Percentiles rank a stretch among this genome's conserved stretches.
Conservation (phyloP, 2,888 invertebrate genomes). For the Hydropsyche betteni region DNA sequence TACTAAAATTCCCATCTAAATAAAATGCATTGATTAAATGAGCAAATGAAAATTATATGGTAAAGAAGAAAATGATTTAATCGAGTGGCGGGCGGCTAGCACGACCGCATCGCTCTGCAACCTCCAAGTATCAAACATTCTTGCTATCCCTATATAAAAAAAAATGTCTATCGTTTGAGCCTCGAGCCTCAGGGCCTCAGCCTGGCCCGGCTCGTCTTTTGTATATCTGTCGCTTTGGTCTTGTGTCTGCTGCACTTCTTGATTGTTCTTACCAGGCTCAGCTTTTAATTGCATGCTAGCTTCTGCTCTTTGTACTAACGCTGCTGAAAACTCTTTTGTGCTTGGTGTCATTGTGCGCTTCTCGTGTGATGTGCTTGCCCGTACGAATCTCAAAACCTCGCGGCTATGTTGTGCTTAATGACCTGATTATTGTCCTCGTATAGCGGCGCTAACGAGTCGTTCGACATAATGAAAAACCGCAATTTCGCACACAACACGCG, state of each 20-base stretch:
- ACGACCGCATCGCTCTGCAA: constrained; percentile 49
- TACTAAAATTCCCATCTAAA: constrained; percentile 49
- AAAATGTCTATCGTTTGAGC: constrained; percentile 38
- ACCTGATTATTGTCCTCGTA: no score
- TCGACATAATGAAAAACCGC: background rate
- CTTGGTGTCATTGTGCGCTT: constrained; percentile 33
- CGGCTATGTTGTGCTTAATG: no score
- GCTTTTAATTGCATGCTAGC: constrained; percentile 41
- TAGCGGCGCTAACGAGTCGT: background rate
- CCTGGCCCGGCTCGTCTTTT: constrained; percentile 41
- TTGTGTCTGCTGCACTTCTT: constrained; percentile 43
- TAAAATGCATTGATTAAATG: constrained; percentile 49
- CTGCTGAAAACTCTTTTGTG: constrained; percentile 27
- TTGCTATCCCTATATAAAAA: constrained; percentile 46
- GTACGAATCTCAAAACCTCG: constrained; percentile 1
- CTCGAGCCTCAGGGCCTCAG: constrained; percentile 22
- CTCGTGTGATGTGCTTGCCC: constrained; percentile 25
- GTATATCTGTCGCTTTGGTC: constrained; percentile 46
- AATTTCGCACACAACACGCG: background rate
- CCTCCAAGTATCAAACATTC: constrained; percentile 52
- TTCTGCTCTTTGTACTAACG: constrained; percentile 30
- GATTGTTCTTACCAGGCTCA: constrained; percentile 38
- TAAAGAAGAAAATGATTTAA: constrained; percentile 49
- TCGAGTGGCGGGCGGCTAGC: constrained; percentile 48
- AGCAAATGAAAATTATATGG: constrained; percentile 49